Base-by-base conservation (phyloP, 2,888 invertebrate species). In the Orthosia cruda region DNA sequence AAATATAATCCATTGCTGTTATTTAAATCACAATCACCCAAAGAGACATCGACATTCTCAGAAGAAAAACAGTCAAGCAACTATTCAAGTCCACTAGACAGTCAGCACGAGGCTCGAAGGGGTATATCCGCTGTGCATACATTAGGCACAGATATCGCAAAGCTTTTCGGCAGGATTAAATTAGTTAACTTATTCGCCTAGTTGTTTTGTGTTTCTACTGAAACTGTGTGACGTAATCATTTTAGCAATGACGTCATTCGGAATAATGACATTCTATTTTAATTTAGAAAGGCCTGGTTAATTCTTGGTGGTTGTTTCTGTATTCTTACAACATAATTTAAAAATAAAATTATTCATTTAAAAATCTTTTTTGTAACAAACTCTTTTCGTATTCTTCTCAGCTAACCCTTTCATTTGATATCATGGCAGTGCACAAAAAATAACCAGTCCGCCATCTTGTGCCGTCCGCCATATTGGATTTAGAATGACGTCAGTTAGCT, bases 61-160 rank as follows among this genome's bases (percentile, higher is more conserved):
- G 40, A 54, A 62, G 7, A 0, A 13, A 52, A 62, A 15, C 3
- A 49, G 18, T 23, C 54, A 4, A 74, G 66, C 58, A 13, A 47
- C 16, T 12, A 55, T 66, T 76, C 85, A 78, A 91, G 90, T 87
- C 0, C 7, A 80, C 86, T 89, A 4, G 82, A 54, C 18, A 49
- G 54, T 70, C 47, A 52, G 78, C 78, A 94, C 91, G 85, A 70
- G 80, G 84, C 93, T 85, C 78, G 59, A 91, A 92, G 93, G 89
- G 95, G 94, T 93, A 93, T 89, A 92, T 94, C 94, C 93, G 91
- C 87, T 92, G 93, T 94, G 96, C 96, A 95, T 96, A 95, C 94
- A 96, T 96, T 96, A 96, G 89, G 88, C 92, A 91, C 94, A 96
- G 96, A 96, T 95, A 95, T 95, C 94, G 93, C 92, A 92, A 94